These are phyloP conservation scores for Leptodactylus fallax DNA, from an alignment of 2,797 vertebrate species.

Conservation along the genomic window DNA sequence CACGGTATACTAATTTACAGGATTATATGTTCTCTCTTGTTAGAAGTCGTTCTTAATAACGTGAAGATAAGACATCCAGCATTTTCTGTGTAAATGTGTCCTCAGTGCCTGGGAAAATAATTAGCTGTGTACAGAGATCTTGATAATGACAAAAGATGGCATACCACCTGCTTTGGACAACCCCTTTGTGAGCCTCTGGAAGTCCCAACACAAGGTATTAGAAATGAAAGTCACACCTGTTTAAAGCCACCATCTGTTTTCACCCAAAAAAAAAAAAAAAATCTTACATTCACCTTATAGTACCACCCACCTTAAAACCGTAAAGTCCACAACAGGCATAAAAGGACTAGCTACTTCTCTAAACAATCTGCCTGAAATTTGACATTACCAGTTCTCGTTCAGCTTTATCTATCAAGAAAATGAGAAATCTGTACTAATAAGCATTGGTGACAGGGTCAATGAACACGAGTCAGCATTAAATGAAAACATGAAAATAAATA, in stretches of 20 bases:
- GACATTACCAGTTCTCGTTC: not conserved
- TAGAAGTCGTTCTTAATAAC: constrained; percentile 41
- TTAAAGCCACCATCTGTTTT: constrained; percentile 83
- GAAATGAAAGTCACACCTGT: constrained; percentile 80
- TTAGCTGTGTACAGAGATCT: constrained; percentile 67
- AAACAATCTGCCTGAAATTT: not conserved
- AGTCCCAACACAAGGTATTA: constrained; percentile 75
- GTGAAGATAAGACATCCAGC: constrained; percentile 60
- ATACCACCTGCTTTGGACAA: constrained; percentile 79
- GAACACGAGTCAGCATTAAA: no score
- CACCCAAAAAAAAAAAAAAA: constrained; percentile 60
- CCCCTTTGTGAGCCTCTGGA: constrained; percentile 75
- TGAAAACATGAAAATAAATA: no score
- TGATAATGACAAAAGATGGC: constrained; percentile 69
- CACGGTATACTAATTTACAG: not conserved
- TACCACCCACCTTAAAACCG: no score
- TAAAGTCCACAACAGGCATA: not conserved
- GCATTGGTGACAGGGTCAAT: no score
- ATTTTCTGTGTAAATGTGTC: constrained; percentile 49
- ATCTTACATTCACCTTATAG: constrained; percentile 62
- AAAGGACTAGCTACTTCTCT: not conserved
- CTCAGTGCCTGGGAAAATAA: constrained; percentile 68
- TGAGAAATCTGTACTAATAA: no score
- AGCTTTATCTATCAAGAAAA: not conserved
- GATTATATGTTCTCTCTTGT: not conserved